Evolutionary conservation across 2,888 invertebrate species (phyloP), one percentile per base, ranked within the genome.

Genomic region (Isotomurus palustris): DNA sequence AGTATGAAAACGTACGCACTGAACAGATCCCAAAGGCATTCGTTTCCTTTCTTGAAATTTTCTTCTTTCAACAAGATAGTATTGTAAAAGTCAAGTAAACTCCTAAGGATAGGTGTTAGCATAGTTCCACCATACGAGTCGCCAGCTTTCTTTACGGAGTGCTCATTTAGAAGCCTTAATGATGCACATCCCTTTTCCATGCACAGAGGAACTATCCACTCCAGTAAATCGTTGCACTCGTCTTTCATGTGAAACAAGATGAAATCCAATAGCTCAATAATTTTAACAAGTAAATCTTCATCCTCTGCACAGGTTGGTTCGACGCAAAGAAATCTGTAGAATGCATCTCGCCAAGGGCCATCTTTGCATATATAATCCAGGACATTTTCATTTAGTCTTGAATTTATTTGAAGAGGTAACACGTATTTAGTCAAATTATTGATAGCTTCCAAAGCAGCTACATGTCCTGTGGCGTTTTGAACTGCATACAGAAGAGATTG

Each of bases 221-320:
- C 61, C 4, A 41, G 19, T 6, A 64, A 14, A 22, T 56, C 49
- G 32, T 44, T 28, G 3, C 53, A 32, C 3, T 52, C 55, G 2
- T 59, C 48, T 22, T 60, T 62, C 5, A 66, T 27, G 43, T 57
- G 54, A 10, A 41, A 40, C 1, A 67, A 25, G 12, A 69, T 40
- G 24, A 57, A 69, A 2, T 55, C 47, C n/a, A 66, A 53, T 1
- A 68, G 10, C 21, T 69, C 66, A 2, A 79, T 68, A 48, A 83
- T 75, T 28, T 79, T 74, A 2, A 79, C 76, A 47, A 86, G 78
- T 27, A 87, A 74, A 19, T 79, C 74, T 21, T 80, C 79, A 72
- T 87, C 86, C 36, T 83, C 81, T 47, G 80, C 76, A 47, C 82
- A 83, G 0, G 84, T 82, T 0, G 86, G 86, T 44, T 83, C 80